These are phyloP conservation scores for Phycodurus eques DNA, from an alignment of 2,113 vertebrate genomes.

Conservation along the genomic window DNA sequence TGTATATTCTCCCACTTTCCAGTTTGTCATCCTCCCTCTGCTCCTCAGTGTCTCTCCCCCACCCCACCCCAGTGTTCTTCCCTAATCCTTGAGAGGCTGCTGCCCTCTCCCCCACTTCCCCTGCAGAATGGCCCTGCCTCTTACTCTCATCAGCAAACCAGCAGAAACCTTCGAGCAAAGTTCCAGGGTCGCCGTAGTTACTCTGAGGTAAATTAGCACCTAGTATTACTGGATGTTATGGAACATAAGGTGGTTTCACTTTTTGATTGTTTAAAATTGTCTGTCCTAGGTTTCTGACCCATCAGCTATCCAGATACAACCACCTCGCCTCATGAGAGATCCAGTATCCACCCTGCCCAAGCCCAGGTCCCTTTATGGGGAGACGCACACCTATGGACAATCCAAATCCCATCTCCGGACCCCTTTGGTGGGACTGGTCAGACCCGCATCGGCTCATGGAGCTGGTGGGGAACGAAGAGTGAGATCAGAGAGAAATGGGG, in stretches of 20 bases:
- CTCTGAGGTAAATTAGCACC: slow-evolving; percentile 73
- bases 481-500: slow-evolving; percentile 47
- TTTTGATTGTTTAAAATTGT: background rate
- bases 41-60: slow-evolving; percentile 44
- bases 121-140: slow-evolving; percentile 65
- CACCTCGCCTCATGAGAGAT: slow-evolving; percentile 73
- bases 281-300: slow-evolving; percentile 79
- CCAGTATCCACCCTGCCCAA: slow-evolving; percentile 84
- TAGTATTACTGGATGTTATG: background rate
- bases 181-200: slow-evolving; percentile 93
- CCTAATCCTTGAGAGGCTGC: slow-evolving; percentile 53
- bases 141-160: slow-evolving; percentile 75
- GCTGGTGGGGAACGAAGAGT: slow-evolving; percentile 38
- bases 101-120: slow-evolving; percentile 55
- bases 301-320: slow-evolving; percentile 68
- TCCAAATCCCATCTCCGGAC: slow-evolving; percentile 39
- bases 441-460: slow-evolving; percentile 62
- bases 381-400: slow-evolving; percentile 48
- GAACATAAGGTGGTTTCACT: background rate
- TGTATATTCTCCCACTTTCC: background rate
- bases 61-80: slow-evolving; percentile 63
- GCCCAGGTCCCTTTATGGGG: slow-evolving; percentile 76
- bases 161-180: slow-evolving; percentile 81
- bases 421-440: slow-evolving; percentile 36
- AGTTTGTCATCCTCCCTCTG: slow-evolving; percentile 25